Percentiles rank a stretch among this genome's conserved stretches.
Conservation (phyloP, 1,140 invertebrate genomes). For the Anastatus disparis region DNA sequence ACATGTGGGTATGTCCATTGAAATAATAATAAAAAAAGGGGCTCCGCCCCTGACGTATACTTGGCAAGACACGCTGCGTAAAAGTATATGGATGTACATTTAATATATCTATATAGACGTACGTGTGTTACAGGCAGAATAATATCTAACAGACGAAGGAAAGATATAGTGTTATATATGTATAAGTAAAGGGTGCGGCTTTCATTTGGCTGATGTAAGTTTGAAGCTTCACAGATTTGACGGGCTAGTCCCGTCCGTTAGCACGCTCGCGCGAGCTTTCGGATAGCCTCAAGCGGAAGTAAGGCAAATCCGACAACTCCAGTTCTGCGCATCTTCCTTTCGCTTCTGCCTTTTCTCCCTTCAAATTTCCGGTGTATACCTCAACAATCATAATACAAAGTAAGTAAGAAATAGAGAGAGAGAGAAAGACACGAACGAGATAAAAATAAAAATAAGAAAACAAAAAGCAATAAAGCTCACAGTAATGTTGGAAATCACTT, state of each 20-base stretch:
- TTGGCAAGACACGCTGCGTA: too few relatives aligned
- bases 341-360: neutral
- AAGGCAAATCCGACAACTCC: constrained; percentile 32
- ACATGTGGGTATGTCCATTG: too few relatives aligned
- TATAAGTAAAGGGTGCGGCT: constrained; percentile 40
- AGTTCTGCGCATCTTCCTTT: neutral
- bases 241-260: constrained; percentile 53
- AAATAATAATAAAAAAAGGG: too few relatives aligned
- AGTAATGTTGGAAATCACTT: too few relatives aligned
- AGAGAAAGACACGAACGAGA: too few relatives aligned
- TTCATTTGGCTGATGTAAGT: constrained; percentile 62
- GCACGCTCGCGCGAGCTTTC: too few relatives aligned
- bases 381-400: constrained; percentile 38
- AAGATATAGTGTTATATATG: neutral
- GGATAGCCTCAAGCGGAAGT: constrained; percentile 45
- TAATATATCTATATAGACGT: too few relatives aligned
- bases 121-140: too few relatives aligned
- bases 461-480: too few relatives aligned
- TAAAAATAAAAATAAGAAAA: too few relatives aligned
- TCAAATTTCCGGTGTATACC: constrained; percentile 46
- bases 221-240: constrained; percentile 57
- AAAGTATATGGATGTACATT: neutral
- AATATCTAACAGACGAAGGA: neutral
- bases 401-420: too few relatives aligned
- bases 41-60: too few relatives aligned